These are phyloP conservation scores for Felis catus DNA, from an alignment of 2,113 vertebrate species.

Conservation along the genomic window DNA sequence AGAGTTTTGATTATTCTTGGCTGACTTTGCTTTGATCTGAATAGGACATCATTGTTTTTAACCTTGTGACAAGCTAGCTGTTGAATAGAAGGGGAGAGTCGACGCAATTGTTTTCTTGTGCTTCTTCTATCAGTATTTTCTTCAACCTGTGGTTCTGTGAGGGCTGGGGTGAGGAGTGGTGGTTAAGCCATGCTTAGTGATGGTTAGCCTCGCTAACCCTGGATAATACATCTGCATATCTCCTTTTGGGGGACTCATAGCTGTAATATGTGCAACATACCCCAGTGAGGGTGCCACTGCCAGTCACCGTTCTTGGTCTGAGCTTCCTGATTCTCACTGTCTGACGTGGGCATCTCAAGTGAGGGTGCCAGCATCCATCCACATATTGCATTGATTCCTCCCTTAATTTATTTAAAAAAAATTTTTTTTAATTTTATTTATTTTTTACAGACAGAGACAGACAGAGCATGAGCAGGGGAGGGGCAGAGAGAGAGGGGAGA, in stretches of 20 bases:
- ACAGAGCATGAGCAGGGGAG: too few relatives aligned
- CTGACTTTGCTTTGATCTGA: not conserved
- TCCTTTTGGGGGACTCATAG: not conserved
- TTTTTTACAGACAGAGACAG: too few relatives aligned
- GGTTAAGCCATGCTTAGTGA: not conserved
- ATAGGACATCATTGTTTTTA: not conserved
- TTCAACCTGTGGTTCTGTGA: not conserved
- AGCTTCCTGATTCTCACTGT: not conserved
- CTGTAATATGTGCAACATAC: not conserved
- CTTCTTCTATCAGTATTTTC: not conserved
- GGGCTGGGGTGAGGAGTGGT: not conserved
- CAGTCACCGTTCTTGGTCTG: not conserved
- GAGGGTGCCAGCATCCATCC: not conserved
- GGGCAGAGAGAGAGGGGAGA: too few relatives aligned
- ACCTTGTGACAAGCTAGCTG: not conserved
- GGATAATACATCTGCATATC: not conserved
- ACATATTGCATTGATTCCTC: not conserved
- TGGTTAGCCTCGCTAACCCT: not conserved
- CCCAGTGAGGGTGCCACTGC: not conserved
- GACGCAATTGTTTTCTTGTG: not conserved
- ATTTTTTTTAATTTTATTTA: too few relatives aligned
- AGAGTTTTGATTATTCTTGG: constrained; percentile 20
- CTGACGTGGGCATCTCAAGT: not conserved
- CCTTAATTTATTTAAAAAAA: too few relatives aligned
- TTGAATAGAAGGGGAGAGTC: not conserved